Evolutionary conservation across 2,113 vertebrate species (phyloP).

Genomic region (Pangasianodon hypophthalmus): DNA sequence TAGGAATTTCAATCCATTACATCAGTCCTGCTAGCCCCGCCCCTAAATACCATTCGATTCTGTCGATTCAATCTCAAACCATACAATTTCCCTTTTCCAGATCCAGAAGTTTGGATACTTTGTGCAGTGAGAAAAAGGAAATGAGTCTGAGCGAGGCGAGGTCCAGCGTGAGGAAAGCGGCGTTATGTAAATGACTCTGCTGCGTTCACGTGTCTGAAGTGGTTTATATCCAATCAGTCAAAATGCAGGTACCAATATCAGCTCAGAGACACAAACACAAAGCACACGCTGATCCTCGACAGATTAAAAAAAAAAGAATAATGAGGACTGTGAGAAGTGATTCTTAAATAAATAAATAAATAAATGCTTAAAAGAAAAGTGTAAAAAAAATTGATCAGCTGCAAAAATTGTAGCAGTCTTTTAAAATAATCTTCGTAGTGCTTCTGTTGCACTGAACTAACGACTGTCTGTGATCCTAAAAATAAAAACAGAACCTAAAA

Average conservation of each 20-base stretch:
- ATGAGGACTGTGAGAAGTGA: not conserved
- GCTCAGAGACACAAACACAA: not conserved
- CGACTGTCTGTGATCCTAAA: not conserved
- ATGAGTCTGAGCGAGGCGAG: too few species aligned
- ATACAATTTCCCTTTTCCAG: not conserved
- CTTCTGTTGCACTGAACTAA: not conserved
- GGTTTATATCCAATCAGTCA: conserved; percentile 16
- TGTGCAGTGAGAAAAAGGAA: not conserved
- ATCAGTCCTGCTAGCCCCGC: not conserved
- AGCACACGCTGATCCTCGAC: not conserved
- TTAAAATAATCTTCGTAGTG: not conserved
- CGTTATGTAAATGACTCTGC: not conserved
- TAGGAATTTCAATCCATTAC: not conserved
- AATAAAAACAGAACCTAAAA: not conserved
- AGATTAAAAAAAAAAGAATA: not conserved
- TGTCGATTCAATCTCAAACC: not conserved
- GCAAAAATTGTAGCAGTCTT: not conserved
- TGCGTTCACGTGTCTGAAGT: conserved; percentile 25
- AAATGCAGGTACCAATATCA: not conserved
- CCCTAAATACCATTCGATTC: not conserved
- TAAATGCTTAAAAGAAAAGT: not conserved
- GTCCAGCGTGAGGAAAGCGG: not conserved
- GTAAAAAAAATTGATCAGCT: not conserved
- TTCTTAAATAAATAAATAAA: not conserved
- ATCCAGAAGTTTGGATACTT: not conserved